phyloP scores from a whole-genome alignment of 2,797 vertebrate species.

The Chelon labrosus region DNA sequence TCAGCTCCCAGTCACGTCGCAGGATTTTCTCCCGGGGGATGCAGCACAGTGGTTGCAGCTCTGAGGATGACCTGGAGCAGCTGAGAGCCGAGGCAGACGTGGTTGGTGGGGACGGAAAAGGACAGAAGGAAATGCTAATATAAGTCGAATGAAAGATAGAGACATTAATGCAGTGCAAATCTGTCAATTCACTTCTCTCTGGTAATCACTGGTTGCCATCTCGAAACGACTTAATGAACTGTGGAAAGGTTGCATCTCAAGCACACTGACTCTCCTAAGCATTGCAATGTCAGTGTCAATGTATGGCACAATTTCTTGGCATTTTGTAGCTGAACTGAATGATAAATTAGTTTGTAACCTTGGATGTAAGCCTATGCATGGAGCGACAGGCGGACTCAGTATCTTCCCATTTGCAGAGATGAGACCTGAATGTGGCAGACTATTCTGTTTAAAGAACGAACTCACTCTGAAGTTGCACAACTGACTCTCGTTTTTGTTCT shows the following conservation, averaged over 20 bases:
- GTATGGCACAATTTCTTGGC: constrained; percentile 29
- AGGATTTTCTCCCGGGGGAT: constrained; percentile 67
- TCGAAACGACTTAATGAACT: constrained; percentile 33
- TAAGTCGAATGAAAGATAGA: not conserved
- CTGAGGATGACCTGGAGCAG: constrained; percentile 76
- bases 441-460: not conserved
- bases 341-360: constrained; percentile 7
- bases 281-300: constrained; percentile 22
- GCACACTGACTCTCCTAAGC: constrained; percentile 14
- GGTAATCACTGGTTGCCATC: constrained; percentile 18
- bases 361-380: not conserved
- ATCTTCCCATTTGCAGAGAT: constrained; percentile 7
- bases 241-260: constrained; percentile 22
- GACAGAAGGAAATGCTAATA: constrained; percentile 45
- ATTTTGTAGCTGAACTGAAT: constrained; percentile 6
- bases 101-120: constrained; percentile 14
- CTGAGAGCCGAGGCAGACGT: constrained; percentile 7
- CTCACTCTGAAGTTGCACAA: constrained; percentile 5
- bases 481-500: constrained; percentile 11
- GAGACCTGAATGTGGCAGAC: constrained; percentile 14
- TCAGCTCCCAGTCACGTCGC: constrained; percentile 72
- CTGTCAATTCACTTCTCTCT: constrained; percentile 9
- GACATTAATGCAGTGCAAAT: not conserved
- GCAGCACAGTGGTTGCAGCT: constrained; percentile 69
- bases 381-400: not conserved